These are phyloP conservation scores for Metaphire vulgaris DNA, from an alignment of 1,140 invertebrate genomes.

Conservation along the genomic window DNA sequence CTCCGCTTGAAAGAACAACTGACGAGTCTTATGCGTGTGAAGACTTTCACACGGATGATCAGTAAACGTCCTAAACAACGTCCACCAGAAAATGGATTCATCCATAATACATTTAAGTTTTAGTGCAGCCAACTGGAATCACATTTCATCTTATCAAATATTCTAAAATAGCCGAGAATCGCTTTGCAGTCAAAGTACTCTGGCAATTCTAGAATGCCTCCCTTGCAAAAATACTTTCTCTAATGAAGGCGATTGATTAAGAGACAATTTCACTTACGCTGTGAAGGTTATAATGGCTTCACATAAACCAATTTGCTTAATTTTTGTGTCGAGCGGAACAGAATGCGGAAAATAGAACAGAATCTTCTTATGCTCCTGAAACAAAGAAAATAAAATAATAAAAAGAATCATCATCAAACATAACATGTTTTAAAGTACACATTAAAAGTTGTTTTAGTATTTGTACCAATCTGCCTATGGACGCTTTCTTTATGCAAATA, in stretches of 20 bases:
- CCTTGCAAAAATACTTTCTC: not conserved
- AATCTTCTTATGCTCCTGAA: conserved; percentile 81
- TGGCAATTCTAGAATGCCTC: not conserved
- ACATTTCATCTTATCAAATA: not conserved
- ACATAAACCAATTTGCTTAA: conserved; percentile 80
- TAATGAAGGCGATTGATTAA: no score
- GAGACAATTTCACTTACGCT: conserved; percentile 62
- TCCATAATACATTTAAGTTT: conserved; percentile 19
- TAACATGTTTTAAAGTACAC: no score
- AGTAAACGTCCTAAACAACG: conserved; percentile 71
- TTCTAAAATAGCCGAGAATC: not conserved
- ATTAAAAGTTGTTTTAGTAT: no score
- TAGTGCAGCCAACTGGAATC: not conserved
- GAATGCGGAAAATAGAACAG: conserved; percentile 76
- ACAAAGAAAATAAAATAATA: conserved; percentile 38
- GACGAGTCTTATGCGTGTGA: conserved; percentile 79
- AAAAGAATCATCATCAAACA: not conserved
- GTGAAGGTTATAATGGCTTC: conserved; percentile 89
- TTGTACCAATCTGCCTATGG: no score
- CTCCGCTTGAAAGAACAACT: conserved; percentile 79
- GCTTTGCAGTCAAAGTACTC: not conserved
- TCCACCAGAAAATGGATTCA: conserved; percentile 25
- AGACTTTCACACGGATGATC: conserved; percentile 71
- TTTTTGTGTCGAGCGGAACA: conserved; percentile 70
- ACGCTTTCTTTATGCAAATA: no score